Evolutionary conservation across 2,797 vertebrate species (phyloP).

Genomic region (Malacoctenus gilli): DNA sequence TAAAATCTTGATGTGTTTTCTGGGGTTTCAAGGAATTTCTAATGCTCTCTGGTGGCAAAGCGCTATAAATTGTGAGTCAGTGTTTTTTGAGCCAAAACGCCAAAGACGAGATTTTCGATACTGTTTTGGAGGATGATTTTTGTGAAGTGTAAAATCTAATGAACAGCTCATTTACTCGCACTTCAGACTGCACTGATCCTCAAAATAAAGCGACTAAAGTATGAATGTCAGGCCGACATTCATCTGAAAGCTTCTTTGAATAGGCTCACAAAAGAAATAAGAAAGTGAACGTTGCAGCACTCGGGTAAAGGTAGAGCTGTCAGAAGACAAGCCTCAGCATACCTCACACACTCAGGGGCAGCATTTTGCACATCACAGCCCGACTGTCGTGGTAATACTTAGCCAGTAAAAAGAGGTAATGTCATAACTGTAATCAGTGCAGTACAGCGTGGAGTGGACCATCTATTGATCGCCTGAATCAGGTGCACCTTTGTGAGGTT

Average conservation of each 20-base stretch:
- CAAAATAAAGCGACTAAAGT: not conserved
- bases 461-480: slow-evolving; percentile 6
- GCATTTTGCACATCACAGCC: slow-evolving; percentile 30
- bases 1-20: too few species aligned
- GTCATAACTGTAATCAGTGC: slow-evolving; percentile 16
- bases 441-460: slow-evolving; percentile 1
- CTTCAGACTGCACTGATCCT: not conserved
- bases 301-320: slow-evolving; percentile 31
- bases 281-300: slow-evolving; percentile 14
- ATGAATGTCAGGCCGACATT: not conserved
- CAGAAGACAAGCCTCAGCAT: slow-evolving; percentile 34
- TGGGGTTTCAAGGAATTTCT: too few species aligned
- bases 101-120: too few species aligned
- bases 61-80: too few species aligned
- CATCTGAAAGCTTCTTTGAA: slow-evolving; percentile 7
- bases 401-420: slow-evolving; percentile 28
- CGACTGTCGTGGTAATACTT: slow-evolving; percentile 38
- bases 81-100: too few species aligned
- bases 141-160: too few species aligned
- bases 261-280: slow-evolving; percentile 19
- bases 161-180: too few species aligned
- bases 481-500: slow-evolving; percentile 6
- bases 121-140: too few species aligned
- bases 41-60: too few species aligned
- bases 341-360: slow-evolving; percentile 11